These are phyloP conservation scores for Takifugu bimaculatus DNA, from an alignment of 2,113 vertebrate genomes.

Conservation along the genomic window DNA sequence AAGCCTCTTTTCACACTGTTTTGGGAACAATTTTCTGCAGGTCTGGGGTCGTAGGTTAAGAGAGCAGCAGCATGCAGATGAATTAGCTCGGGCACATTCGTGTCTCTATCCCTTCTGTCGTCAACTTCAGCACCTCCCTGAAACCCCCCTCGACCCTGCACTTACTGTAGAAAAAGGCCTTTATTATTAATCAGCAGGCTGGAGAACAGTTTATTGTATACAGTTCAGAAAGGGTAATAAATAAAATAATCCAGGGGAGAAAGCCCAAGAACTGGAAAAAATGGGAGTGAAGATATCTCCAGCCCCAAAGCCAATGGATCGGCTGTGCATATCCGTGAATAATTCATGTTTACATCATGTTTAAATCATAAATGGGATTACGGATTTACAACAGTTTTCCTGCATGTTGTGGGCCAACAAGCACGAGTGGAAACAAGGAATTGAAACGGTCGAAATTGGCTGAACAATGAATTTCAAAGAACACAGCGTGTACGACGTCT, in stretches of 20 bases:
- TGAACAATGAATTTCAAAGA: constrained; percentile 4
- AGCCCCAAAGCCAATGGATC: constrained; percentile 38
- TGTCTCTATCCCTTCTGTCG: constrained; percentile 3
- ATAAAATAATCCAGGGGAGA: constrained; percentile 30
- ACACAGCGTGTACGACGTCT: background rate
- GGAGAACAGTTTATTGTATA: constrained; percentile 42
- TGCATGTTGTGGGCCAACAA: constrained; percentile 30
- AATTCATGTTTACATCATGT: constrained; percentile 61
- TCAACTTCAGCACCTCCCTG: constrained; percentile 13
- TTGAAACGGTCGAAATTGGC: constrained; percentile 4
- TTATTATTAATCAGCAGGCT: constrained; percentile 61
- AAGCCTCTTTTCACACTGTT: constrained; percentile 18
- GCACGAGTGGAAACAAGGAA: constrained; percentile 30
- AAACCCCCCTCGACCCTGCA: constrained; percentile 24
- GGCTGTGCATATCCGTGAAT: constrained; percentile 53
- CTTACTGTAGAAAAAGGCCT: constrained; percentile 35
- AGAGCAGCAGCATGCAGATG: background rate
- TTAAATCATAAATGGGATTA: constrained; percentile 64
- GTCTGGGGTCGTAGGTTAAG: constrained; percentile 17
- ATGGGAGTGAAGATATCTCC: constrained; percentile 42
- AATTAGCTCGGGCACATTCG: constrained; percentile 1
- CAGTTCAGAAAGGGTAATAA: constrained; percentile 36
- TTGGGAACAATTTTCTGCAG: constrained; percentile 15
- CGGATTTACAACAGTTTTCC: constrained; percentile 39
- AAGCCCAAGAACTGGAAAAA: constrained; percentile 23